A percentile compares a stretch with the other conserved stretches of the same genome.
These are phyloP conservation scores for Drosophila paranaensis DNA, from an alignment of 2,888 invertebrate genomes.

Conservation along the genomic window DNA sequence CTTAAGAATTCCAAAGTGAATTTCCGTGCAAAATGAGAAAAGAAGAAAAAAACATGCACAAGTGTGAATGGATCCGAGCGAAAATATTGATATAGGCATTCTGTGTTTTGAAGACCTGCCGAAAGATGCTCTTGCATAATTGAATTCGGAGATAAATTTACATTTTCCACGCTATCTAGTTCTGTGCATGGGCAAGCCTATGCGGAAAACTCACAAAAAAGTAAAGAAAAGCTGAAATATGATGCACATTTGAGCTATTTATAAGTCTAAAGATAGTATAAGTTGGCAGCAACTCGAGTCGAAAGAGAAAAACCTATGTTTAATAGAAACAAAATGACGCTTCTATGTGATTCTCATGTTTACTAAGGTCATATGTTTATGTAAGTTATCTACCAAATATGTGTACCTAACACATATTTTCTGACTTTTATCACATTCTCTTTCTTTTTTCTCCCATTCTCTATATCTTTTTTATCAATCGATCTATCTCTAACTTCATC, in stretches of 20 bases:
- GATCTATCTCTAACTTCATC: too few relatives aligned
- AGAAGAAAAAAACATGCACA: background rate
- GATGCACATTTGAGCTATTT: background rate
- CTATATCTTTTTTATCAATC: too few relatives aligned
- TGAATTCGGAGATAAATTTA: background rate
- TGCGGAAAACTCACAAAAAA: background rate
- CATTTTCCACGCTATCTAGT: background rate
- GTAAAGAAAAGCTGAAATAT: background rate
- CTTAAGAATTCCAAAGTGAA: conserved; percentile 28
- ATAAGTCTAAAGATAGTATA: too few relatives aligned
- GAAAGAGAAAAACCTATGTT: background rate
- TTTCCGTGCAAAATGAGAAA: conserved; percentile 12
- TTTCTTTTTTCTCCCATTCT: too few relatives aligned
- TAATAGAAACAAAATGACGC: background rate
- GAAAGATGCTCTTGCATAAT: conserved; percentile 8
- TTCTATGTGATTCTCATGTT: background rate
- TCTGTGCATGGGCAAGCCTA: background rate
- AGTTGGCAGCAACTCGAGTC: too few relatives aligned
- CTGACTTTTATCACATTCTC: too few relatives aligned
- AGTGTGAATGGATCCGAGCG: conserved; percentile 6
- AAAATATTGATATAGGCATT: conserved; percentile 27
- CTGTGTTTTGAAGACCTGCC: background rate
- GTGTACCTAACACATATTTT: too few relatives aligned
- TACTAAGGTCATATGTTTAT: too few relatives aligned
- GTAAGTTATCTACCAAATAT: too few relatives aligned